Base-by-base conservation (phyloP, 2,113 vertebrate species). In the Suncus etruscus region DNA sequence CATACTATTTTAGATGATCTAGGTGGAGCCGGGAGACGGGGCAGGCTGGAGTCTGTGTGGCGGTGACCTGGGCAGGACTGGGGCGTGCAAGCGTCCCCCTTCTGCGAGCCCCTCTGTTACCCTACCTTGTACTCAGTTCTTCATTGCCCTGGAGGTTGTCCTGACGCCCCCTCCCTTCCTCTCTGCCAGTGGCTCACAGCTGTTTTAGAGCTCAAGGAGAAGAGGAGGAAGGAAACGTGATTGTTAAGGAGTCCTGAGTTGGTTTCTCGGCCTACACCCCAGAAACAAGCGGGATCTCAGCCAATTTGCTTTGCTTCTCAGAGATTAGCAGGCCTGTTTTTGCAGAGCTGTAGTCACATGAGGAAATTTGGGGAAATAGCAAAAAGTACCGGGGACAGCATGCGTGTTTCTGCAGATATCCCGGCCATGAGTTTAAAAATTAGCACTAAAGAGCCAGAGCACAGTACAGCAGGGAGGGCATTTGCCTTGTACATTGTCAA, bases 161-260 rank as follows among this genome's bases (percentile, higher is more conserved):
- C 45, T 27, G n/a, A 1, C 81, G n/a, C 31, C 58, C 18, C 1
- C 50, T 77, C 16, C 25, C n/a, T 47, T 7, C 66, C 39, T 31
- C 1, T n/a, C 22, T 11, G 0, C 11, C 50, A 3, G 80, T 50
- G 76, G 69, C 32, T 58, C 27, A 29, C 70, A 74, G 58, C 16
- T 11, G 18, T 48, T 68, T 61, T 5, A 47, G 29, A 69, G 73
- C 31, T 75, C 54, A 72, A 69, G 31, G 87, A 65, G 31, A 54
- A 66, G 63, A 87, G 58, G 29, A 92, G 82, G 65, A 65, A 86
- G 83, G 82, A 73, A 86, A 82, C 20, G 54, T 5, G 39, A 9
- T 54, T 89, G 48, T 78, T 31, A 12, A 11, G 25, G 66, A 66
- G 68, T 77, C 22, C 18, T 58, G 65, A 76, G 11, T 69, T 14